Percentiles rank a stretch among this genome's conserved stretches.
These are phyloP conservation scores for Drosophila macrothrix DNA, from an alignment of 2,888 invertebrate species.

Conservation along the genomic window DNA sequence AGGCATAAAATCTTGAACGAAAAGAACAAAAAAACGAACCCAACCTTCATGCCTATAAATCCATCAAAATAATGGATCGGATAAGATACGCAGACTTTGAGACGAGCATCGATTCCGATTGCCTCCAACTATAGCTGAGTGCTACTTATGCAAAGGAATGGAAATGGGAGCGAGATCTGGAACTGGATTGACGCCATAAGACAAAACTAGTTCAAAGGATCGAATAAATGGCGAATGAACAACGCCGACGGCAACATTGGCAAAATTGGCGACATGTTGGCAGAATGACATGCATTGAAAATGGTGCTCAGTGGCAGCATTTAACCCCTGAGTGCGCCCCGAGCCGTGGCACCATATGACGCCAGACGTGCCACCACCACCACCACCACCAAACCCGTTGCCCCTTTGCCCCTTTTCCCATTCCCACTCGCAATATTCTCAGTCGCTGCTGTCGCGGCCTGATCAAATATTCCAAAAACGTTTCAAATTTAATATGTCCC, in stretches of 20 bases:
- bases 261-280: conserved; percentile 28
- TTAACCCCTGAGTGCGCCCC: conserved; percentile 44
- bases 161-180: not conserved
- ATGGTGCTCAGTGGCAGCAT: conserved; percentile 33
- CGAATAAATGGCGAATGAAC: not conserved
- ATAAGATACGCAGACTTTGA: conserved; percentile 69
- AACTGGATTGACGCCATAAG: not conserved
- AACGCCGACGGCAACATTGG: conserved; percentile 32
- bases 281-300: conserved; percentile 27
- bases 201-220: not conserved
- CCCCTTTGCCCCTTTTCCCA: conserved; percentile 6
- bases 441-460: conserved; percentile 48
- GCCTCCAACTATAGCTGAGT: conserved; percentile 22
- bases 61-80: conserved; percentile 79
- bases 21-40: conserved; percentile 32
- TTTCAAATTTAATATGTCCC: conserved; percentile 82
- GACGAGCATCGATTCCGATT: conserved; percentile 35
- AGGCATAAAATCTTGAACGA: conserved; percentile 56
- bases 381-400: conserved; percentile 6
- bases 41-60: conserved; percentile 76
- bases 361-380: conserved; percentile 39
- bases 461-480: conserved; percentile 82
- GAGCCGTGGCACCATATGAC: conserved; percentile 45
- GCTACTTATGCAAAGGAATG: not conserved
- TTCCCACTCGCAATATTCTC: conserved; percentile 31